Evolutionary conservation across 2,797 vertebrate genomes (phyloP).

Genomic region (Schizopygopsis pylzovi): DNA sequence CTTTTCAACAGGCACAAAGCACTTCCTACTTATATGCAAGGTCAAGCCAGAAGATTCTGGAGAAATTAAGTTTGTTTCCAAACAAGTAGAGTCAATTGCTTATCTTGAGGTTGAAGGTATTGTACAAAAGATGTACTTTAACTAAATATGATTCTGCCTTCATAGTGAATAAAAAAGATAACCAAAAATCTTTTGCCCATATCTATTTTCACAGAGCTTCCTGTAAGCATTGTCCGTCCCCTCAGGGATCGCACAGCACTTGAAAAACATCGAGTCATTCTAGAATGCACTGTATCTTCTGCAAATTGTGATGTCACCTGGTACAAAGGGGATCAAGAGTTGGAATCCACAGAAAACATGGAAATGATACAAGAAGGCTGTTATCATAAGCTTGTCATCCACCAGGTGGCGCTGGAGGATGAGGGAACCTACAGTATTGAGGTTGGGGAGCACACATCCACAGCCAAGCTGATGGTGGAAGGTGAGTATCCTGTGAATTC

Average conservation of each 20-base stretch:
- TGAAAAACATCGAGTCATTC: slow-evolving; percentile 87
- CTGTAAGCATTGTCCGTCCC: slow-evolving; percentile 88
- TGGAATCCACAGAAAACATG: slow-evolving; percentile 82
- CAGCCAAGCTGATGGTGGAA: slow-evolving; percentile 89
- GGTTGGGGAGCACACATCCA: slow-evolving; percentile 84
- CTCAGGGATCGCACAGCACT: slow-evolving; percentile 90
- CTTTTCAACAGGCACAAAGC: slow-evolving; percentile 80
- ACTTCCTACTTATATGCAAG: slow-evolving; percentile 88
- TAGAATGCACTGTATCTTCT: slow-evolving; percentile 90
- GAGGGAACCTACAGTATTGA: slow-evolving; percentile 88
- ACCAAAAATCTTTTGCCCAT: background rate
- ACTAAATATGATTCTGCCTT: background rate
- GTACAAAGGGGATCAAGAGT: slow-evolving; percentile 82
- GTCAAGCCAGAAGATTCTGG: slow-evolving; percentile 84
- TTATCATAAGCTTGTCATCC: slow-evolving; percentile 89
- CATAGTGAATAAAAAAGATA: background rate
- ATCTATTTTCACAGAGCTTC: slow-evolving; percentile 71
- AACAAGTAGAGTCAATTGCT: slow-evolving; percentile 81
- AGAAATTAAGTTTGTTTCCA: slow-evolving; percentile 84
- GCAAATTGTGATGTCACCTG: slow-evolving; percentile 82
- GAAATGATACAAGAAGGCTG: slow-evolving; percentile 88
- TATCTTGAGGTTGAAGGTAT: slow-evolving; percentile 87
- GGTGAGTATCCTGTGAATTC: slow-evolving; percentile 70
- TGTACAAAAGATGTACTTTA: background rate
- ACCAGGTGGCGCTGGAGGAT: slow-evolving; percentile 82